Base-by-base conservation (phyloP, 2,797 vertebrate species). In the Danio choprae region DNA sequence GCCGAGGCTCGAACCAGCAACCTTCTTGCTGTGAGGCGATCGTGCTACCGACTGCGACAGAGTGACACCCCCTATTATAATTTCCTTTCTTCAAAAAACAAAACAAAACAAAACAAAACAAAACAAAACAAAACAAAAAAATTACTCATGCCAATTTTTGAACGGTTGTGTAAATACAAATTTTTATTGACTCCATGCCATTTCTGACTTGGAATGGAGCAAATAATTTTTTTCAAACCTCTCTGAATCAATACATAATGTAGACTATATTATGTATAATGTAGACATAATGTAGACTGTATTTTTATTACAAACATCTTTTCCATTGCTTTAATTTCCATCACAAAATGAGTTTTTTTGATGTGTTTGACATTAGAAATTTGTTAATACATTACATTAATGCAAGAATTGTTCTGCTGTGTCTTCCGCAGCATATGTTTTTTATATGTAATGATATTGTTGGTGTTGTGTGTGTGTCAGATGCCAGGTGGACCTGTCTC, bases 401-500 rank as follows among this genome's bases (percentile, higher is more conserved):
- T n/a, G n/a, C n/a, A n/a, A n/a, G n/a, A n/a, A n/a, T 18, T 62
- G 3, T 77, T 55, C 43, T 15, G 6, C 5, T 58, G 41, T 48
- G 5, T 68, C 13, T 71, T 56, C 46, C 6, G 53, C 46, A 51
- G 20, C 59, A 43, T 62, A 16, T 55, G 67, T 63, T 60, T 29
- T 29, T 29, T 29, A 3, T 69, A 43, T 70, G 18, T 56, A 22
- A 58, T 65, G 6, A 60, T 40, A 18, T 56, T 41, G 36, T 15
- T 67, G 6, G 16, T 43, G 38, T 10, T 76, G 40, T 53, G 12
- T 74, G 43, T 50, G 7, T 92, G 92, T 62, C 77, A 99, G 97
- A 93, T 98, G 97, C 87, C 95, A 96, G 75, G 84, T 98, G 56
- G 94, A 98, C 92, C 93, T 99, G 86, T 96, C 96, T 0, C 90